Percentiles rank a stretch among this genome's conserved stretches.
Evolutionary conservation across 2,797 vertebrate genomes (phyloP).

Genomic region (Denticeps clupeoides): DNA sequence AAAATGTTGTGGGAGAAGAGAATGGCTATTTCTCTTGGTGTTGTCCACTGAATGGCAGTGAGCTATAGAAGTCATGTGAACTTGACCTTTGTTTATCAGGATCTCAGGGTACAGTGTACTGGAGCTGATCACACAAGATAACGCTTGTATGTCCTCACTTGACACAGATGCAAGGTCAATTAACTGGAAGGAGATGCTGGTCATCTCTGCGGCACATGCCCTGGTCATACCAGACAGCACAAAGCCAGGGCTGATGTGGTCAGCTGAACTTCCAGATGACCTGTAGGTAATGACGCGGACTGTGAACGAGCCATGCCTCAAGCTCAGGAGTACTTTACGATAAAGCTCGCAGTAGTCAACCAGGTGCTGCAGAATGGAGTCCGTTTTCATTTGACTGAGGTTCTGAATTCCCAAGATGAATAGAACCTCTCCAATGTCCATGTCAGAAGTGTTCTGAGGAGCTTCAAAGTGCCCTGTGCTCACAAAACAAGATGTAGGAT

Average conservation of each 20-base stretch:
- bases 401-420: conserved; percentile 68
- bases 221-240: conserved; percentile 68
- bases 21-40: conserved; percentile 10
- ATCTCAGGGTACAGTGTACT: conserved; percentile 57
- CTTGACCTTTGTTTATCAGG: conserved; percentile 56
- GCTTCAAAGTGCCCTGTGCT: conserved; percentile 29
- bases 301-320: conserved; percentile 42
- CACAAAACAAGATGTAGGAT: conserved; percentile 38
- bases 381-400: conserved; percentile 48
- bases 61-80: conserved; percentile 46
- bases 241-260: conserved; percentile 67
- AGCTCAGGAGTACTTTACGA: conserved; percentile 58
- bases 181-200: conserved; percentile 52
- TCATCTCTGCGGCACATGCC: conserved; percentile 58
- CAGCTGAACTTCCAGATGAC: conserved; percentile 55
- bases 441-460: conserved; percentile 27
- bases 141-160: conserved; percentile 51
- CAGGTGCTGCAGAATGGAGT: conserved; percentile 45
- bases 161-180: conserved; percentile 59
- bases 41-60: conserved; percentile 20
- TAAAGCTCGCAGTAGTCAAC: conserved; percentile 66
- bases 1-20: conserved; percentile 30
- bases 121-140: conserved; percentile 55
- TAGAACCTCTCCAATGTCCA: conserved; percentile 51
- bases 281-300: conserved; percentile 68